phyloP scores from a whole-genome alignment of 2,797 vertebrate genomes.

The Periophthalmus magnuspinnatus region DNA sequence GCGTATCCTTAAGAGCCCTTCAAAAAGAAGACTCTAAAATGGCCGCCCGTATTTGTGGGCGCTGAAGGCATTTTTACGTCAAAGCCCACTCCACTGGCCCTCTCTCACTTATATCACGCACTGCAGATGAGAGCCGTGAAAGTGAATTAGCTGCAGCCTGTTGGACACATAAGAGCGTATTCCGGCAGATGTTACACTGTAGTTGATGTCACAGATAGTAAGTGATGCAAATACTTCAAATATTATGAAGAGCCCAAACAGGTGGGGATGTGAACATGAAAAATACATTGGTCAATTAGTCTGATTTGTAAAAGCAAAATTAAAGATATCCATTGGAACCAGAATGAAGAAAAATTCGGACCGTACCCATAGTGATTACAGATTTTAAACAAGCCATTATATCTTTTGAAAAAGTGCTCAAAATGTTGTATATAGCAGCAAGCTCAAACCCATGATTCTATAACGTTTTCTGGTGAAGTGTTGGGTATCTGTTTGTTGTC shows the following conservation, averaged over 20 bases:
- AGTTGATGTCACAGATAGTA: neutral
- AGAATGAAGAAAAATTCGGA: neutral
- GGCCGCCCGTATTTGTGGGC: constrained; percentile 6
- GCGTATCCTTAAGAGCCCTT: neutral
- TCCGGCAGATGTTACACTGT: neutral
- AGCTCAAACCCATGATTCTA: no score
- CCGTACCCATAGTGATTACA: no score
- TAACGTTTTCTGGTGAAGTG: no score
- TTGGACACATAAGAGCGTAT: neutral
- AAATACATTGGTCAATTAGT: constrained; percentile 2
- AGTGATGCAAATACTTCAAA: neutral
- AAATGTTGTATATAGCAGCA: no score
- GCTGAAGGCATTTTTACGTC: neutral
- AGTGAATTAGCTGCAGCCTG: neutral
- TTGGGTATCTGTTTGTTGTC: no score
- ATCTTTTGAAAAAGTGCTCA: no score
- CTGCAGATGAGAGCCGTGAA: neutral
- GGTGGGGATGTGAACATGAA: neutral
- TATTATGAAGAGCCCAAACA: neutral
- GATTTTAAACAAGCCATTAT: no score
- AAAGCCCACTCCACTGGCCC: neutral
- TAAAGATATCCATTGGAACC: neutral
- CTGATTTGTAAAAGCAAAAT: neutral
- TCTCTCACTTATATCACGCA: neutral
- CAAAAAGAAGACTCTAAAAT: constrained; percentile 16